These are phyloP conservation scores for Ageneiosus marmoratus DNA, from an alignment of 2,113 vertebrate genomes.

Conservation along the genomic window DNA sequence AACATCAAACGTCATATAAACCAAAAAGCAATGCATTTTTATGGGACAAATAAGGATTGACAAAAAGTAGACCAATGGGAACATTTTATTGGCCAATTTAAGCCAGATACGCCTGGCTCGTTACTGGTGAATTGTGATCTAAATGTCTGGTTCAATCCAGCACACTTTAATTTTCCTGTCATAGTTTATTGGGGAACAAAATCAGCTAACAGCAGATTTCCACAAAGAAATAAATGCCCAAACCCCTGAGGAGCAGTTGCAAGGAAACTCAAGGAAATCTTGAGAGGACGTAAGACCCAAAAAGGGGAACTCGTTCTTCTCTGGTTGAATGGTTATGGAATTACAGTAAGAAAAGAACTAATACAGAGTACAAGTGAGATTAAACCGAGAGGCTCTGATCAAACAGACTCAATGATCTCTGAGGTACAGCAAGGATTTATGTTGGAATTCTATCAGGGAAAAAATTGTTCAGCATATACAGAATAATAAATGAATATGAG, in stretches of 20 bases:
- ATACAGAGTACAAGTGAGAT: not conserved
- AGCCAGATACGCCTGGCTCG: not conserved
- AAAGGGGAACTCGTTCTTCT: not conserved
- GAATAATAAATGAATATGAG: slow-evolving; percentile 12
- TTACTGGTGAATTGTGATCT: not conserved
- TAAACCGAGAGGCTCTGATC: not conserved
- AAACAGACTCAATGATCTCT: not conserved
- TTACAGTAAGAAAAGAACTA: not conserved
- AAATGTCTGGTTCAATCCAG: not conserved
- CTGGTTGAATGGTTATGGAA: not conserved
- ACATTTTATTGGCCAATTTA: slow-evolving; percentile 1
- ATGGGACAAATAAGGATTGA: not conserved
- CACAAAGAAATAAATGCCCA: not conserved
- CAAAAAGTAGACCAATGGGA: not conserved
- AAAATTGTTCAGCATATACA: not conserved
- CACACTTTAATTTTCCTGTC: not conserved
- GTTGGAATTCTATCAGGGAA: not conserved
- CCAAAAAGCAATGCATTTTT: not conserved
- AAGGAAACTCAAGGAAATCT: not conserved
- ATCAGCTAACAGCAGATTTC: not conserved
- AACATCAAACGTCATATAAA: not conserved
- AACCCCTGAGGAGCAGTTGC: not conserved
- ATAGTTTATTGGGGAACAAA: not conserved
- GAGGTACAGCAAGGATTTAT: not conserved
- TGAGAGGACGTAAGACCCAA: not conserved